These are phyloP conservation scores for Clarias laeviceps DNA, from an alignment of 2,797 vertebrate genomes.

Conservation along the genomic window DNA sequence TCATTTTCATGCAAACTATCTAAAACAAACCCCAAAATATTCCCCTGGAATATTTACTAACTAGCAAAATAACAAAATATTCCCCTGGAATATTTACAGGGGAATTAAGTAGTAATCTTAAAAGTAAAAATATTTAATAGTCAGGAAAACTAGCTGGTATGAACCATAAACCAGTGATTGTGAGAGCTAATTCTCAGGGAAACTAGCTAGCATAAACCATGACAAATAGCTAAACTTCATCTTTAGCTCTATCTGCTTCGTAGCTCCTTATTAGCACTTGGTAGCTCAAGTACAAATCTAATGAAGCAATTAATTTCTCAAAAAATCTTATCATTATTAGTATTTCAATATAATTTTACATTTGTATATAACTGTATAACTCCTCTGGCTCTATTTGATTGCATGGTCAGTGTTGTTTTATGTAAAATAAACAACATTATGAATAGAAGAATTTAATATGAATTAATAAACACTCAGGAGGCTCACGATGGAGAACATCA, in stretches of 20 bases:
- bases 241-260: not conserved
- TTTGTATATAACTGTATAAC: too few species aligned
- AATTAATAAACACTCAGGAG: not conserved
- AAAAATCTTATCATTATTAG: not conserved
- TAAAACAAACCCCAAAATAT: too few species aligned
- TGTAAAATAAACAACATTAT: not conserved
- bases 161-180: not conserved
- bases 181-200: not conserved
- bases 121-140: not conserved
- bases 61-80: too few species aligned
- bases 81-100: not conserved
- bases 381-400: not conserved
- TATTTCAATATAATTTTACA: not conserved
- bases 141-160: not conserved
- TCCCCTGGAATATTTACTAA: not conserved
- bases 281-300: not conserved
- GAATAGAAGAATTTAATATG: not conserved
- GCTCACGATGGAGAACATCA: slow-evolving; percentile 8
- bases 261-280: not conserved
- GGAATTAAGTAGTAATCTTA: not conserved
- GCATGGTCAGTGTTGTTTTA: not conserved
- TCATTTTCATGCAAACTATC: not conserved
- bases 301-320: not conserved
- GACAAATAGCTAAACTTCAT: not conserved
- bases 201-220: not conserved